Percentiles rank a stretch among this genome's conserved stretches.
These are phyloP conservation scores for Miniopterus natalensis DNA, from an alignment of 2,113 vertebrate species.

Conservation along the genomic window DNA sequence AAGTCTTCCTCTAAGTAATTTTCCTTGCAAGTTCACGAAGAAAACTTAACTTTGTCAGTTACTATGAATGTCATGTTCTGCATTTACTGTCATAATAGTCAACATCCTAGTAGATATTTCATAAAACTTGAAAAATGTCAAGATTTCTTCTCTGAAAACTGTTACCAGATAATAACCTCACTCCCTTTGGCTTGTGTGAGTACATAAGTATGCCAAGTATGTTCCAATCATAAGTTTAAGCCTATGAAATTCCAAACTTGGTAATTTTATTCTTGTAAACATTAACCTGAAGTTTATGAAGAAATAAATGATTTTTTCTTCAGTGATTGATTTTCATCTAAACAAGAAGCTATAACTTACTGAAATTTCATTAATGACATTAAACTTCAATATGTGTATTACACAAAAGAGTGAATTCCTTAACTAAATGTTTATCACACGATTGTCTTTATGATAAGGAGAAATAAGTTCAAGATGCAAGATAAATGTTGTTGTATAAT, in stretches of 20 bases:
- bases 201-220: background rate
- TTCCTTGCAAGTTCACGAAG: background rate
- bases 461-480: conserved; percentile 31
- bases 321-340: conserved; percentile 50
- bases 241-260: background rate
- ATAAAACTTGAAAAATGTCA: background rate
- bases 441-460: conserved; percentile 19
- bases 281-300: conserved; percentile 20
- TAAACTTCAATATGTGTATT: background rate
- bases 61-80: conserved; percentile 15
- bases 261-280: conserved; percentile 37
- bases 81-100: background rate
- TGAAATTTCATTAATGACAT: conserved; percentile 58
- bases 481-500: conserved; percentile 26
- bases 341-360: conserved; percentile 41
- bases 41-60: conserved; percentile 39
- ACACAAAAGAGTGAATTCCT: background rate
- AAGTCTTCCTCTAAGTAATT: background rate
- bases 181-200: background rate
- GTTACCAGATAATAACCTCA: background rate
- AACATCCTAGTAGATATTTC: background rate
- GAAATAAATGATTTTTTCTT: conserved; percentile 18
- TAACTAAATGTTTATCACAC: conserved; percentile 34
- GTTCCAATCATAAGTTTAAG: conserved; percentile 17
- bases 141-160: conserved; percentile 33